phyloP scores from a whole-genome alignment of 2,113 vertebrate species.

The Psilopogon haemacephalus region DNA sequence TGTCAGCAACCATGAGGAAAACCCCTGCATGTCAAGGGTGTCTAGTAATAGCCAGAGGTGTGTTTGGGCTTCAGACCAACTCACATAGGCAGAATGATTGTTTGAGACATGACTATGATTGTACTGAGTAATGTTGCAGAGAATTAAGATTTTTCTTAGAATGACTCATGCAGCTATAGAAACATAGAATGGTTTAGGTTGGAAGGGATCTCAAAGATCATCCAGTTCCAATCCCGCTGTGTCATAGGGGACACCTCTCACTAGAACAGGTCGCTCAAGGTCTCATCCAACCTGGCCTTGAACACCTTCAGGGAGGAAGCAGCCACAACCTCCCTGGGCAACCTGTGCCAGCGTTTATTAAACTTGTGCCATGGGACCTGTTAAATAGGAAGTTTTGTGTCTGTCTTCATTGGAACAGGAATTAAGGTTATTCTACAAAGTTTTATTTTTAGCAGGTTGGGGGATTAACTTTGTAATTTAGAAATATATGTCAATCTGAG shows the following conservation, averaged over 20 bases:
- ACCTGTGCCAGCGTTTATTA: too few relatives aligned
- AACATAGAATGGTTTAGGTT: too few relatives aligned
- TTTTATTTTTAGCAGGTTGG: not conserved
- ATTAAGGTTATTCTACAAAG: not conserved
- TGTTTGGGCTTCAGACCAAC: not conserved
- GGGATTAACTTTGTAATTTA: not conserved
- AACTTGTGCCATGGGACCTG: not conserved
- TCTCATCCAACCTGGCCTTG: too few relatives aligned
- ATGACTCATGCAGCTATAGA: too few relatives aligned
- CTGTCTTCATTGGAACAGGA: not conserved
- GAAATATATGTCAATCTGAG: not conserved
- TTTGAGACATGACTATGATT: not conserved
- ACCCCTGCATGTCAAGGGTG: not conserved
- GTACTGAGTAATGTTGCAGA: not conserved
- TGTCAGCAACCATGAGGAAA: not conserved
- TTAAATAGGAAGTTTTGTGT: not conserved
- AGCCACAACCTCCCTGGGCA: too few relatives aligned
- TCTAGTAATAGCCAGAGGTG: not conserved
- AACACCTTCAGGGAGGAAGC: too few relatives aligned
- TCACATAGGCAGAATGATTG: not conserved
- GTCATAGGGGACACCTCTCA: too few relatives aligned
- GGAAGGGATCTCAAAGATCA: too few relatives aligned
- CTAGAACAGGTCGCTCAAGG: too few relatives aligned
- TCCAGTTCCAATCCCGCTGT: too few relatives aligned
- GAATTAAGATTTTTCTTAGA: not conserved